Evolutionary conservation across 2,797 vertebrate species (phyloP), one percentile per base, ranked within the genome.

Genomic region (Cephalopachus bancanus): DNA sequence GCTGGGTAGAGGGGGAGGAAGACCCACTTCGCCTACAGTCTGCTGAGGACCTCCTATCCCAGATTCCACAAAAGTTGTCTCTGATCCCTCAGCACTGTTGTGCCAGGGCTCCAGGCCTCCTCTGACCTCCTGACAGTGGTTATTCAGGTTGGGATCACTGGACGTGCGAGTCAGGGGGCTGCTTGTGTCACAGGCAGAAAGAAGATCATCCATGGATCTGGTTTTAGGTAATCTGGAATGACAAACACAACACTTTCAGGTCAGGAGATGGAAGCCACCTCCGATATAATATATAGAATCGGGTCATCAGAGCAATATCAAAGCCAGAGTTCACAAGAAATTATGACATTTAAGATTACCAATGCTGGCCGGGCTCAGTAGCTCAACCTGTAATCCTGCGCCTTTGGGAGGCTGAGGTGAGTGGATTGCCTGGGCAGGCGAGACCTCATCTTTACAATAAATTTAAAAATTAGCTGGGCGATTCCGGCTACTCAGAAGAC

Each of bases 91-190:
- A 0, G 98, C 87, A 3, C 83, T 44, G 53, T 95, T 90, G 0
- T 98, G 97, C 26, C 99, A 95, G 10, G 99, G 98, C 87, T 99
- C 99, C 76, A 99, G 97, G 71, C 98, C 97, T 10, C 98, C 97
- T 79, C 99, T 99, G 85, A 98, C 99, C 74, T 99, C 99, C 98
- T 99, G 99, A 98, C 99, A 99, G 98, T 99, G 99, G 98, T 99
- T 99, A 96, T 99, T 99, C 96, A 99, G 99, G 98, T 99, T 99
- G 20, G 99, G 99, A 97, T 99, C 99, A n/a, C 99, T 99, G 67
- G 99, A 99, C 0, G 99, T 99, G 62, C 99, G 99, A 0, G 99
- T 99, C 96, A 99, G 98, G 0, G 99, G 98, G 88, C 99, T 98
- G 89, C 99, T 99, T 93, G 99, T 99, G 95, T 99, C 99, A 83